phyloP scores from a whole-genome alignment of 1,140 invertebrate species.

The Magallana ariakensis region DNA sequence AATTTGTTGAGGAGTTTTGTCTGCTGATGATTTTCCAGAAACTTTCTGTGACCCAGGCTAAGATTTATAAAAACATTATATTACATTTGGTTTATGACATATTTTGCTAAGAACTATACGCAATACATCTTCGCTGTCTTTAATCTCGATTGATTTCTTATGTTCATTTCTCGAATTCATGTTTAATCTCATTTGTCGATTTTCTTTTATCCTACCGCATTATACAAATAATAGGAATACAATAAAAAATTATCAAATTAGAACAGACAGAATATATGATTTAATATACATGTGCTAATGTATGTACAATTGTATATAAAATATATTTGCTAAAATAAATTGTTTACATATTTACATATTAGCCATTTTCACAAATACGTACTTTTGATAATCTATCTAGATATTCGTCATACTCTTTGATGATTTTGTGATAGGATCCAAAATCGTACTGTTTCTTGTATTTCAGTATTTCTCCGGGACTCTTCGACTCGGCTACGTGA shows the following conservation, averaged over 20 bases:
- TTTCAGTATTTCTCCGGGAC: not conserved
- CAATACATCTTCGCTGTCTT: not conserved
- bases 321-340: no score
- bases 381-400: not conserved
- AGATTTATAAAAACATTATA: not conserved
- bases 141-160: no score
- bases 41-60: not conserved
- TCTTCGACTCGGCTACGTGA: not conserved
- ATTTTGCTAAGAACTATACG: not conserved
- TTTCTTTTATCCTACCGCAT: no score
- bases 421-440: not conserved
- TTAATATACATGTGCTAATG: not conserved
- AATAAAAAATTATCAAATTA: no score
- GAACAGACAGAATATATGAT: no score
- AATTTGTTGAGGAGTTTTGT: not conserved
- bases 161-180: no score
- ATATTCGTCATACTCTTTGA: not conserved
- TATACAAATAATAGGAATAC: no score
- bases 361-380: no score
- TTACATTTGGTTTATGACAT: no score
- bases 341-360: no score
- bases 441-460: not conserved
- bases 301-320: not conserved
- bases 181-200: no score
- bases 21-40: not conserved